These are phyloP conservation scores for Orientallactaga sibirica DNA, from an alignment of 2,797 vertebrate genomes.

Conservation along the genomic window DNA sequence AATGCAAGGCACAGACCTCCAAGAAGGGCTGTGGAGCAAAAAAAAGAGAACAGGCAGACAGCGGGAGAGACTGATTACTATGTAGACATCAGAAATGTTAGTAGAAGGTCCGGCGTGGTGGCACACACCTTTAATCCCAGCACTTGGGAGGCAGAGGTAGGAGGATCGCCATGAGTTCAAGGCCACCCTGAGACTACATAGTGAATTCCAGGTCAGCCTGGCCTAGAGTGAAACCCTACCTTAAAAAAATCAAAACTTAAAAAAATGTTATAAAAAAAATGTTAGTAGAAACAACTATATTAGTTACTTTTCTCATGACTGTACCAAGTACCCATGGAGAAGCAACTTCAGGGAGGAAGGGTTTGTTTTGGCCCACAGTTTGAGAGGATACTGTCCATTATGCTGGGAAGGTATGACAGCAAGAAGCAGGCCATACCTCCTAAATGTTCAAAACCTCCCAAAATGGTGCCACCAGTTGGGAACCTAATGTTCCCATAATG, in stretches of 20 bases:
- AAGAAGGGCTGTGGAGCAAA: background rate
- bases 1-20: too few species aligned
- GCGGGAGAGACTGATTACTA: background rate
- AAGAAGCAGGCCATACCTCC: background rate
- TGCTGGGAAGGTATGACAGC: background rate
- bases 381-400: background rate
- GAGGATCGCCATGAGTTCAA: too few species aligned
- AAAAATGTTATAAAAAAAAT: background rate
- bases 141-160: too few species aligned
- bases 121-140: too few species aligned
- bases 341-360: background rate
- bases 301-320: background rate
- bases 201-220: too few species aligned
- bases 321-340: background rate
- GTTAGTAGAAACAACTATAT: background rate
- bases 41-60: too few species aligned
- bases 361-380: background rate
- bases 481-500: background rate
- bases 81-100: background rate
- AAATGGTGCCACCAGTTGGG: background rate
- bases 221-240: too few species aligned
- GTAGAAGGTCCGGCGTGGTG: background rate
- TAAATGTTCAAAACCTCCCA: background rate
- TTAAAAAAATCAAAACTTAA: too few species aligned
- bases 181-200: too few species aligned